Evolutionary conservation across 2,113 vertebrate genomes (phyloP), one percentile per base, ranked within the genome.

Genomic region (Kryptolebias marmoratus): DNA sequence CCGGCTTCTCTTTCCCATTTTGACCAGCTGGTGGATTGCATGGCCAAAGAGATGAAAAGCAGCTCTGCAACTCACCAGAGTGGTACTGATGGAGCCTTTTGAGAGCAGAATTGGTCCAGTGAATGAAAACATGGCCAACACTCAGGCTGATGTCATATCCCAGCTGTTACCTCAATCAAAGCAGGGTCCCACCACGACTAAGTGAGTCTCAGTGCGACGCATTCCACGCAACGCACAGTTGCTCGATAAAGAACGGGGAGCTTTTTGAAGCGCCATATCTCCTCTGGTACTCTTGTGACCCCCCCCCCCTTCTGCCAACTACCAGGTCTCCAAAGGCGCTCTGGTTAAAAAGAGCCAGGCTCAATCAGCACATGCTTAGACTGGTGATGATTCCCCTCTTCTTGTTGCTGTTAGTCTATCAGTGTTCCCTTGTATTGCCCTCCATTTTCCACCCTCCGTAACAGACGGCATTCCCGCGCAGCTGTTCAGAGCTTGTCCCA

Each of bases 161-260:
- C 91, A 94, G 93, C 93, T 94, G 93, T 89, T 94, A 90, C 75
- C 89, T 89, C 87, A 77, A 91, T 91, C 89, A 90, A 71, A 78
- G 42, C 82, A 57, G 16, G 86, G 84, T 91, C 90, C 91, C 90
- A 87, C 81, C 87, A 74, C 82, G 54, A 64, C 83, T 75, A 73
- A 86, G 84, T 66, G 79, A 79, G 88, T 82, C 90, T 89, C 82
- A 73, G 69, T 1, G 73, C 82, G 49, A 69, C 80, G 68, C 85
- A 90, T 88, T 86, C 89, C 83, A 45, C 68, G 54, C 67, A 81
- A 77, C 78, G 32, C 64, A 16, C 87, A 87, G 88, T 88, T 88
- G 87, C 85, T 90, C 79, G 31, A 85, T 86, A 73, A 89, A 80
- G 88, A 61, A 64, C 6, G 31, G 63, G 42, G 74, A 59, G 71